Base-by-base conservation (phyloP, 2,797 vertebrate species). In the Clarias fuscus region DNA sequence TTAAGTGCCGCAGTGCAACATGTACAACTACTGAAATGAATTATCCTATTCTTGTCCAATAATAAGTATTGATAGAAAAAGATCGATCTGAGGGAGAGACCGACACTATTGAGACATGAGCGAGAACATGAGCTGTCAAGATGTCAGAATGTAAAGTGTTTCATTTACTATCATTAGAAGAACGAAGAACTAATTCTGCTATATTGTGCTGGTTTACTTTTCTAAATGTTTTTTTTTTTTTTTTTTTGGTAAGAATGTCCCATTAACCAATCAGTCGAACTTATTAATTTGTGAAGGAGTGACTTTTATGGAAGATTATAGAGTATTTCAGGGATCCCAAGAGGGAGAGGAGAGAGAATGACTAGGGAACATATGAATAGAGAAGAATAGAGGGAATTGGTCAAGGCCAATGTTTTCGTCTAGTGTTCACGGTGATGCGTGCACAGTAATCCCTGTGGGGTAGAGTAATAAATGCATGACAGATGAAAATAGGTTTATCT, bases 51-150 rank as follows among this genome's bases (percentile, higher is more conserved):
- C 93, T 93, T 94, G 93, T 94, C 94, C 94, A 92, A 95, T 95
- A 96, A 96, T 94, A 96, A 95, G 92, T 95, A 96, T 95, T 93
- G 95, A 96, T 94, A 92, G 88, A 87, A 73, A 56, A 84, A 92
- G 91, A 94, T 94, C 93, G 93, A 95, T 94, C 93, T 89, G 79
- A 92, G n/a, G 62, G 79, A 80, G 67, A 91, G 92, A 89, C 84
- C 67, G 53, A 90, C 72, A 83, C 75, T 93, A 92, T 92, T 88
- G 91, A 90, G 91, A 88, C 68, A 86, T 81, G 89, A 89, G 89
- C 8, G 48, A 48, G 48, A 48, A 48, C 90, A 88, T 88, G 86
- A 93, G 86, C 61, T 86, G 90, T 86, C 61, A 22, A 62, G 27
- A 84, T 56, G 86, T 81, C 77, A 84, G 77, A 53, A 70, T 17